Base-by-base conservation (phyloP, 2,797 vertebrate species). In the Trematomus bernacchii region DNA sequence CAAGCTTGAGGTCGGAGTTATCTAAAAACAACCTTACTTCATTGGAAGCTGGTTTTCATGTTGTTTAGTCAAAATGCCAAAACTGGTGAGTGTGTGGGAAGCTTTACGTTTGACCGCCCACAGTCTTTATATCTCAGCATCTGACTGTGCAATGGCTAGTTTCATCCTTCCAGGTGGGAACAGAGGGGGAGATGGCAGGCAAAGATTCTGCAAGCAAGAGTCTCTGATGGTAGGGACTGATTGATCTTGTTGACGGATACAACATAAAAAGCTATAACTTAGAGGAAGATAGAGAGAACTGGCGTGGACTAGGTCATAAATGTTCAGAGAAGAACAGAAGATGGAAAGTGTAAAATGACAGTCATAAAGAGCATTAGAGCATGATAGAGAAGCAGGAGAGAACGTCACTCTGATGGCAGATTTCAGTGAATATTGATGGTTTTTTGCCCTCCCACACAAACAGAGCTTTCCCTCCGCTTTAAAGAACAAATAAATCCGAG, bases 401-500 rank as follows among this genome's bases (percentile, higher is more conserved):
- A 60, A 37, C 62, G 58, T 70, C n/a, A 48, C 14, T 67, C 48
- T 52, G 37, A 47, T 58, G n/a, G 77, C 11, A 9, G 57, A 71
- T 85, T 76, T 77, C 61, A 59, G 77, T 73, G 69, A 83, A 82
- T 80, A 73, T 83, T 65, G 46, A 80, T 76, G 69, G 63, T 57
- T 66, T 71, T 65, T 6, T 37, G 3, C 48, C 66, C 83, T 77
- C 80, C 70, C 73, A 84, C 77, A 60, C 71, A 80, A 79, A 70
- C 60, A 77, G 53, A 88, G 87, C 63, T 77, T 80, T 82, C 65
- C 11, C 16, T 80, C 61, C 4, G 54, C 72, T 82, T 85, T 82
- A 81, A 83, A 87, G 87, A 89, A 80, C 80, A 90, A 89, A 90
- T 91, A 85, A 77, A 89, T 89, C 70, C 66, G 71, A 81, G 85